Evolutionary conservation across 2,113 vertebrate genomes (phyloP).

Genomic region (Larimichthys polyactis): DNA sequence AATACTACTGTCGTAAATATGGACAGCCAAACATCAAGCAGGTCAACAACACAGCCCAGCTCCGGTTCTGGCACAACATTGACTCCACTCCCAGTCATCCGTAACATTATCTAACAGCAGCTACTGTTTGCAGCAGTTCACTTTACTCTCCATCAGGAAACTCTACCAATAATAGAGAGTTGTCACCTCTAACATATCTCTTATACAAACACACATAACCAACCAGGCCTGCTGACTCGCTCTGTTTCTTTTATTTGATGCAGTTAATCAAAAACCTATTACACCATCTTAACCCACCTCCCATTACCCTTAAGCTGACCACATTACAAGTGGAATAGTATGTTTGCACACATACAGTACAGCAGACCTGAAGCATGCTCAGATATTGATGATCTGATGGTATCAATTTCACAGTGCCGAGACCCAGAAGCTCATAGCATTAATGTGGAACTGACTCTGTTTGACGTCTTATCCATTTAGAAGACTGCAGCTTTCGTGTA

Average conservation of each 20-base stretch:
- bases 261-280: constrained; percentile 44
- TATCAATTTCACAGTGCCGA: constrained; percentile 25
- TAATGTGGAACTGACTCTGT: constrained; percentile 2
- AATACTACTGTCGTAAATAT: no score
- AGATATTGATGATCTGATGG: constrained; percentile 37
- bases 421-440: not conserved
- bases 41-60: no score
- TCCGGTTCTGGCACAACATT: no score
- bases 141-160: no score
- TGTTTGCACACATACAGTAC: not conserved
- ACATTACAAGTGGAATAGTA: not conserved
- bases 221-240: not conserved
- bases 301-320: constrained; percentile 17
- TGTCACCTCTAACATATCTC: not conserved
- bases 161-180: no score
- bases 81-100: no score
- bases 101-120: no score
- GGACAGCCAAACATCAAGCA: no score
- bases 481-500: not conserved
- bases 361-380: not conserved
- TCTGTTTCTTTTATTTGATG: not conserved
- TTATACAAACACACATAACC: not conserved
- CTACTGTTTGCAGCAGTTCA: no score
- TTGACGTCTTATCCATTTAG: constrained; percentile 14
- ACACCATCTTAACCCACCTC: not conserved